Base-by-base conservation (phyloP, 2,113 vertebrate genomes). In the Festucalex cinctus region DNA sequence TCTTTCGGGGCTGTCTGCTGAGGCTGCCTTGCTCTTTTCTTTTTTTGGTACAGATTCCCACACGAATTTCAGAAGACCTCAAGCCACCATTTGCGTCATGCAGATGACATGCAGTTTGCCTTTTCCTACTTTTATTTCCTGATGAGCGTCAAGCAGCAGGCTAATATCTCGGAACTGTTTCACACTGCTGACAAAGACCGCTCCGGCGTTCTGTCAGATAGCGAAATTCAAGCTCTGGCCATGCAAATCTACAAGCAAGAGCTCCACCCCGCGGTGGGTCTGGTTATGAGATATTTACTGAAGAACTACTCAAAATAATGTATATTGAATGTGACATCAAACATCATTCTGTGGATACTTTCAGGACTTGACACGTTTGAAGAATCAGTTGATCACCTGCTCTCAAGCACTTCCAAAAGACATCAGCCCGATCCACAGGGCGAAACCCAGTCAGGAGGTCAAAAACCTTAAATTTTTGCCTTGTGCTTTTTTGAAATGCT, bases 81-180 rank as follows among this genome's bases (percentile, higher is more conserved):
- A 0, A 90, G 78, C 65, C 97, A 98, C 78, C 94, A 94, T 69
- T 95, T 98, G n/a, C 94, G 97, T 13, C 97, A 98, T 82, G 90
- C 94, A 0, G 94, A 98, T 83, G 97, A 98, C 81, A 99, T 99
- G 97, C 97, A 99, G 88, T 99, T 98, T 24, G 95, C 96, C 78
- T 98, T 99, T 86, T 98, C 97, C 0, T 99, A 98, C 79, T 98
- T 98, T 84, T 98, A 99, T 83, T 99, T 96, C 74, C 92, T 99
- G 76, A 98, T 99, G 97, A 98, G 97, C 61, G 95, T 97, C 5
- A 91, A 96, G 73, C 94, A 95, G 86, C 94, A 92, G 44, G 89
- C 96, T 74, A 95, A 96, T 60, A 69, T 99, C 53, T 95, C 95
- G 0, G 93, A 94, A 24, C 92, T 98, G 77, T 99, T 99, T 1